phyloP scores from a whole-genome alignment of 1,140 invertebrate species.

The Leptinotarsa texana region DNA sequence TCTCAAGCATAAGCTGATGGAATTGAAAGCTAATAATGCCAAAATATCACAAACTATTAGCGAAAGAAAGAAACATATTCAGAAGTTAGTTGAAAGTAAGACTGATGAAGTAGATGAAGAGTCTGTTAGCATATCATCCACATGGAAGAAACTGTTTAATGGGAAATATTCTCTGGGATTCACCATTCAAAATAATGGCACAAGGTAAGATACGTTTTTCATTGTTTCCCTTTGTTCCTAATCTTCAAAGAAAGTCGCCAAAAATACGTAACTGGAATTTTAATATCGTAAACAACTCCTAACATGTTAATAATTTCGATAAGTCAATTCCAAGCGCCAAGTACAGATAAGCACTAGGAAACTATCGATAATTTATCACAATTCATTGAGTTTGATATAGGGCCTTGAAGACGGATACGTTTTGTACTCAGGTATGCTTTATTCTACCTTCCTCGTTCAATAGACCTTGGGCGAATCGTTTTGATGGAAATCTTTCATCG shows the following conservation, averaged over 20 bases:
- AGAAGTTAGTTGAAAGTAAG: constrained; percentile 7
- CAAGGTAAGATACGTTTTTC: not conserved
- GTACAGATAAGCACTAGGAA: not conserved
- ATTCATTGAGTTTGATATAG: constrained; percentile 22
- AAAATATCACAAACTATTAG: constrained; percentile 21
- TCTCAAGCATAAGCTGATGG: constrained; percentile 30
- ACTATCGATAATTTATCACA: constrained; percentile 23
- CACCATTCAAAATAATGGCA: constrained; percentile 27
- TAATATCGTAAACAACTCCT: not conserved
- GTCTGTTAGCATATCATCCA: not conserved
- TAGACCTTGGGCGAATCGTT: constrained; percentile 34
- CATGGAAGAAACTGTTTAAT: constrained; percentile 35
- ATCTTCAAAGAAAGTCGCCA: no score
- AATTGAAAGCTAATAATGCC: constrained; percentile 29
- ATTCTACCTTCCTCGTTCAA: constrained; percentile 5
- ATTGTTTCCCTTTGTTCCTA: no score
- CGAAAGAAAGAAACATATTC: constrained; percentile 16
- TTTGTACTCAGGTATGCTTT: not conserved
- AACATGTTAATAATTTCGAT: not conserved
- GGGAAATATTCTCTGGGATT: constrained; percentile 37
- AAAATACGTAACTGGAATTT: not conserved
- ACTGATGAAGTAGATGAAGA: not conserved
- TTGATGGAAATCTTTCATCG: constrained; percentile 44
- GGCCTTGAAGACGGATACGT: not conserved
- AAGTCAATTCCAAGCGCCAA: not conserved